A percentile compares a stretch with the other conserved stretches of the same genome.
Conservation (phyloP, 2,113 vertebrate genomes). For the Nipponia nippon region DNA sequence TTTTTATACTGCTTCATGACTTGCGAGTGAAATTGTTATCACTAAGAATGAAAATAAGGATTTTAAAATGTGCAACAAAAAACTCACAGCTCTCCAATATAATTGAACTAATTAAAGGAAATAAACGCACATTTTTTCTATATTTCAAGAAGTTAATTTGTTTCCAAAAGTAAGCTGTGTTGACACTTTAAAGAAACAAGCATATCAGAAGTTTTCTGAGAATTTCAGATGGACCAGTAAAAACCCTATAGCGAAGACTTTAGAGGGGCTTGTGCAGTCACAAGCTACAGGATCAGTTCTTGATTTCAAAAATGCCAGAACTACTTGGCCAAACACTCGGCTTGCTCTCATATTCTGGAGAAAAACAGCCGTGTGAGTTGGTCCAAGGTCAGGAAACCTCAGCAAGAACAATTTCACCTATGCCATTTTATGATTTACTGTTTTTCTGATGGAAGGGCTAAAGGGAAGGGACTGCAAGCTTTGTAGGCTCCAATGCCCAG, state of each 20-base stretch:
- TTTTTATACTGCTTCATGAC: neutral
- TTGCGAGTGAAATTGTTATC: neutral
- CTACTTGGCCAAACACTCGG: neutral
- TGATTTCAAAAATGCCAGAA: neutral
- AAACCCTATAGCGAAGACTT: neutral
- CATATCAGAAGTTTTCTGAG: neutral
- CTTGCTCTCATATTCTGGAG: neutral
- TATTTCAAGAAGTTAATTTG: neutral
- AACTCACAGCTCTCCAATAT: neutral
- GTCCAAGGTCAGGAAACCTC: neutral
- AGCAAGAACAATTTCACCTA: neutral
- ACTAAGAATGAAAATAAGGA: neutral
- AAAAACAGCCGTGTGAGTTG: neutral
- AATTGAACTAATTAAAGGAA: neutral
- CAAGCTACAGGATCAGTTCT: neutral
- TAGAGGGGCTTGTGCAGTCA: accelerated
- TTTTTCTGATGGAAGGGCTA: neutral
- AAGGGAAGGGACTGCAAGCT: neutral
- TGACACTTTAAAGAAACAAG: neutral
- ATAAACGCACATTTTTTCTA: neutral
- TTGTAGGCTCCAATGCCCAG: neutral
- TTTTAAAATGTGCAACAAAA: neutral
- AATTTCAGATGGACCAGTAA: neutral
- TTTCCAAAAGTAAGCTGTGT: neutral
- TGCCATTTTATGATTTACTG: neutral